Evolutionary conservation across 1,140 invertebrate genomes (phyloP), one percentile per base, ranked within the genome.

Genomic region (Teleopsis dalmanni): DNA sequence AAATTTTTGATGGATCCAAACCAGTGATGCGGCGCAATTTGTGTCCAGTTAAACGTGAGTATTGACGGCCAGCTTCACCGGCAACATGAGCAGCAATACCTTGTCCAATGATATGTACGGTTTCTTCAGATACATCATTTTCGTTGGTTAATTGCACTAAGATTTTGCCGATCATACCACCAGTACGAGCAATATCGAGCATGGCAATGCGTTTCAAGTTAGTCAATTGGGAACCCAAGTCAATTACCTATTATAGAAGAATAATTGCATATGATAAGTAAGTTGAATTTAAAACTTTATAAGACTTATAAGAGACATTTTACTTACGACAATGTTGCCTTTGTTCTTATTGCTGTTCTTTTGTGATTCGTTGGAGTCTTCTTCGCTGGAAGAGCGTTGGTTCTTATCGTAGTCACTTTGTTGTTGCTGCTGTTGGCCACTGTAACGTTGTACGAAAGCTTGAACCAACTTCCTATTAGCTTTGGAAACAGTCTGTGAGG

Each of bases 1-100:
- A 73, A 1, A 81, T 82, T n/a, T 77, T 74, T 1, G 83, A 83
- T 8, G 83, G 81, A 69, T 87, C 84, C 54, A 87, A 59, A 3
- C 76, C 82, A 8, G 78, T 79, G 14, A 84, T 81, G 43, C 77
- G 65, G 3, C 67, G 70, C 18, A 78, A 52, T 27, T 47, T 55
- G 41, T 63, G 56, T 19, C 66, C 59, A 0, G 57, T 59, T 14
- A 67, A 36, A 40, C 64, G 54, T 22, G 85, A 83, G 52, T 85
- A 61, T 4, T 76, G 81, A 4, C 78, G 78, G 1, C 72, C 75
- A 10, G 74, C 67, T 33, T 70, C 62, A 6, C 73, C 74, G 10
- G 72, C 71, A 37, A 76, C 71, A 35, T 76, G 73, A 4, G 73
- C 65, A 23, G 36, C 52, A 19, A 55, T 23, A 43, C 47, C 34